Evolutionary conservation across 1,140 invertebrate species (phyloP), one percentile per base, ranked within the genome.

Genomic region (Conopomorpha cramerella): DNA sequence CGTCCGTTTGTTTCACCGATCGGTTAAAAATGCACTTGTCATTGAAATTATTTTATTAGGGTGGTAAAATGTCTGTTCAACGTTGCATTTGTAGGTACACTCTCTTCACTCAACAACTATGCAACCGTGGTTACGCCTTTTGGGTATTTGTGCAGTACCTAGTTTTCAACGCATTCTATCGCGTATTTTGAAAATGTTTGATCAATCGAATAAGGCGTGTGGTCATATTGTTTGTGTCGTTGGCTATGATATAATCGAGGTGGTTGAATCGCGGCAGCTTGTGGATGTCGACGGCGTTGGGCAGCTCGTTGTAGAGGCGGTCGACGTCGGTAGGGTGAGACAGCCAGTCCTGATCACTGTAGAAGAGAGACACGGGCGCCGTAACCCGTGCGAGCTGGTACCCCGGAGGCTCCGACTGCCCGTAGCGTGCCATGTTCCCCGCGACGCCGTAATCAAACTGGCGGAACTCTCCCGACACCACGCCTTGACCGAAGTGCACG

Each of bases 401-500:
- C 3, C 66, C 60, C 0, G 88, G 88, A 8, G 87, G 86, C 12
- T 49, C 58, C 1, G 59, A 35, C 34, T 68, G 62, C 1, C 74
- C 71, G 39, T 82, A 82, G 14, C 34, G 41, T 41, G 51, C 53
- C 13, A 70, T 38, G 46, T 82, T 82, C 6, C 51, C 48, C 11
- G 43, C 16, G 26, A 36, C 43, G 7, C 79, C 79, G 11, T 76
- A 68, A 55, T 82, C 79, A 29, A 58, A 82, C 33, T 74, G 62
- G 0, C 63, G 51, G 33, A 82, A 82, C 0, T 57, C 51, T 0
- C 64, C 71, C 0, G 61, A 78, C 10, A 77, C 52, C 1, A 79
- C 67, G 6, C 78, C 71, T 49, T 88, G 88, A 0, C 80, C 84
- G 48, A 80, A 90, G 52, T 91, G 88, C 10, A 87, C 72, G 6